These are phyloP conservation scores for Eucriotettix oculatus DNA, from an alignment of 2,888 invertebrate genomes.

Conservation along the genomic window DNA sequence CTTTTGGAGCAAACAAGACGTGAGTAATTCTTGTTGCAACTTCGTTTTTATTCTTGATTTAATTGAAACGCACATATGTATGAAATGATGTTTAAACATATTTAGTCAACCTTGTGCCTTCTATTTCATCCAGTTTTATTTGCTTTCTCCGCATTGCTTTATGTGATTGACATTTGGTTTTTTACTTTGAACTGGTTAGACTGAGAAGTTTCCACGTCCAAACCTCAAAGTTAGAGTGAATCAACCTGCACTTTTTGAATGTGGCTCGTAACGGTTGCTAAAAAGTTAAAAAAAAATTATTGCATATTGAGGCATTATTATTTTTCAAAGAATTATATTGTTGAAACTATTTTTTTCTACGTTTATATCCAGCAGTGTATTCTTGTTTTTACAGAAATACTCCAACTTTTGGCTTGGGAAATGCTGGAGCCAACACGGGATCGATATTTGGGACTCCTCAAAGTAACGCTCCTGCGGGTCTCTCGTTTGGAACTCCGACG, in stretches of 20 bases:
- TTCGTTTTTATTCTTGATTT: not conserved
- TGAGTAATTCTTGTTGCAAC: not conserved
- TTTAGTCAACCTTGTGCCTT: not conserved
- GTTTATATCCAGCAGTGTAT: not conserved
- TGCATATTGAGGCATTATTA: not conserved
- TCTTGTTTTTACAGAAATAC: not conserved
- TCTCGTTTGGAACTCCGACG: not conserved
- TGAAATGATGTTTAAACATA: not conserved
- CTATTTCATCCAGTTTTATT: not conserved
- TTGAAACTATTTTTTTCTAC: not conserved
- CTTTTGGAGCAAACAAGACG: not conserved
- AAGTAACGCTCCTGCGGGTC: not conserved
- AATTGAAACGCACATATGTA: not conserved
- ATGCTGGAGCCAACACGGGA: not conserved
- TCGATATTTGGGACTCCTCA: not conserved
- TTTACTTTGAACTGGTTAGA: no score
- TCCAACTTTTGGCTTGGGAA: not conserved
- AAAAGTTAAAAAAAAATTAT: no score
- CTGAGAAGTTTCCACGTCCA: no score
- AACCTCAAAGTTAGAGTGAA: no score
- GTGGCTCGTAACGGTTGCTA: no score
- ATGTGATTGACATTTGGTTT: no score
- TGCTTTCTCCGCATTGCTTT: not conserved
- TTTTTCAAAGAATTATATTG: not conserved
- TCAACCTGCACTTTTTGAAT: no score